Base-by-base conservation (phyloP, 2,113 vertebrate genomes). In the Excalfactoria chinensis region DNA sequence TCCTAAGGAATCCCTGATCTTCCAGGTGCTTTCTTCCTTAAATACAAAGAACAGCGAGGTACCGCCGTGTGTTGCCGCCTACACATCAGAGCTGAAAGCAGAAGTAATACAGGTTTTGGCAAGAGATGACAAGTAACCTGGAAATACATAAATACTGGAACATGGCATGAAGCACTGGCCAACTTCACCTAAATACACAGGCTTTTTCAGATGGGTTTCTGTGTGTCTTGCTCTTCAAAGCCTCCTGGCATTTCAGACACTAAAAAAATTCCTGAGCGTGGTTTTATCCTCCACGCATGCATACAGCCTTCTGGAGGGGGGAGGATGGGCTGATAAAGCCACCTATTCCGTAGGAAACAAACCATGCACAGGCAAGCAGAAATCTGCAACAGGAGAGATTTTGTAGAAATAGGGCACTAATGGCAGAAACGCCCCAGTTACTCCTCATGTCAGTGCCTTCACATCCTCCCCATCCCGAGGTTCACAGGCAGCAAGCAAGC, bases 381-480 rank as follows among this genome's bases (percentile, higher is more conserved):
- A 70, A 82, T 70, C 59, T 3, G 2, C 56, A 53, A 21, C 44
- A 28, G 53, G n/a, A 75, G 51, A 59, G 26, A 46, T 69, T 13
- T 34, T 26, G 22, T 32, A 41, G 41, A 71, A 94, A 83, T 7
- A n/a, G 18, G 22, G 23, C 12, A n/a, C 9, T 46, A 30, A 18
- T 49, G n/a, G 18, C 59, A 79, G 44, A 71, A 41, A 58, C 15
- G 2, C 72, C 22, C 40, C 2, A 2, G 73, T 56, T 41, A n/a
- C 20, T 41, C 40, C 48, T 49, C 83, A 21, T 3, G 13, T 1
- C 34, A 53, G 16, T 21, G n/a, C 5, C 55, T 62, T 37, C 26
- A 34, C 8, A 18, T 11, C 56, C 26, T 7, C 41, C 15, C 5
- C 1, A 1, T 17, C 12, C 37, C 1, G 1, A 37, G 26, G 15